These are phyloP conservation scores for Rachycentron canadum DNA, from an alignment of 2,797 vertebrate species.

Conservation along the genomic window DNA sequence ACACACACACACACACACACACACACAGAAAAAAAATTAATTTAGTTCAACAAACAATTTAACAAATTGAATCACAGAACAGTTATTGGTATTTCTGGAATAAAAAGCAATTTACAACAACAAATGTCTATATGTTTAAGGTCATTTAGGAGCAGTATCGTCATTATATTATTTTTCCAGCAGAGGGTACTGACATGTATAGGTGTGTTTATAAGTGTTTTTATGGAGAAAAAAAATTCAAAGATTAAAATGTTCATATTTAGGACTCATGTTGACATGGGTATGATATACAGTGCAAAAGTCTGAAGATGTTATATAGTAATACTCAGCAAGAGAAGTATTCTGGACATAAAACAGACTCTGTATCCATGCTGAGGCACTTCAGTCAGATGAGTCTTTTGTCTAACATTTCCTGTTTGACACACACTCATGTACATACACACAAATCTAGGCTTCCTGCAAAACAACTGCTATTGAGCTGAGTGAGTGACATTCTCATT, in stretches of 20 bases:
- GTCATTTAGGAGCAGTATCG: not conserved
- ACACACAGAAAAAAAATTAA: too few relatives aligned
- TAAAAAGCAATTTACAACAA: not conserved
- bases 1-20: not conserved
- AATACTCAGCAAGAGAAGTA: not conserved
- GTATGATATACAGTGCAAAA: not conserved
- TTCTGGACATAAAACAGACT: not conserved
- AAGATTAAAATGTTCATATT: not conserved
- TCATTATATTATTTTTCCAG: not conserved
- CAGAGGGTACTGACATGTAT: not conserved
- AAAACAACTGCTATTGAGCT: not conserved
- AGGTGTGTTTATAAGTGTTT: too few relatives aligned
- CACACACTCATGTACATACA: not conserved
- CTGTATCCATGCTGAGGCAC: slow-evolving; percentile 41
- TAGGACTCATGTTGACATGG: not conserved
- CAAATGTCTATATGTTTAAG: not conserved
- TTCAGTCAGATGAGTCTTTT: slow-evolving; percentile 52
- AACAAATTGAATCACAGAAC: not conserved
- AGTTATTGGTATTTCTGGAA: too few relatives aligned
- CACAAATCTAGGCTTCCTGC: slow-evolving; percentile 12
- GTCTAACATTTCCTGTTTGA: slow-evolving; percentile 66
- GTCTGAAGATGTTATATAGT: not conserved
- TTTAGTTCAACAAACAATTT: not conserved
- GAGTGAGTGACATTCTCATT: slow-evolving; percentile 56
- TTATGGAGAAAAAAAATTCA: not conserved